Percentiles rank a stretch among this genome's conserved stretches.
These are phyloP conservation scores for Wasmannia auropunctata DNA, from an alignment of 1,140 invertebrate species.

Conservation along the genomic window DNA sequence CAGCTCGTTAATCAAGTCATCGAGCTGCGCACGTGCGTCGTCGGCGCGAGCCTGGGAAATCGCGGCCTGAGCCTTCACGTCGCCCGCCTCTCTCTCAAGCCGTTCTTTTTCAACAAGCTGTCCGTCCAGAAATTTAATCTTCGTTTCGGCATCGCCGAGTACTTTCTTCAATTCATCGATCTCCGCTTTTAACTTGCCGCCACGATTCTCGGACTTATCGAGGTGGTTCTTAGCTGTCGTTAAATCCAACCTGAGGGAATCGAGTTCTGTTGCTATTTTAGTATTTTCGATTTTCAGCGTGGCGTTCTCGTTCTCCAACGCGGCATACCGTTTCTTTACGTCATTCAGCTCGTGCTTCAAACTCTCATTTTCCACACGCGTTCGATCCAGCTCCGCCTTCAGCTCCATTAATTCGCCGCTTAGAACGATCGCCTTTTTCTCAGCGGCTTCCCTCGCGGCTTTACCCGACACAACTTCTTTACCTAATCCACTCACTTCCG, in stretches of 20 bases:
- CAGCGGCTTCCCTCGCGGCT: conserved; percentile 41
- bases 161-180: conserved; percentile 56
- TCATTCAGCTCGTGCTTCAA: conserved; percentile 39
- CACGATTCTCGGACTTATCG: conserved; percentile 14
- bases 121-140: conserved; percentile 44
- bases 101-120: conserved; percentile 57
- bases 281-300: conserved; percentile 15
- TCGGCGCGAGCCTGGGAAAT: conserved; percentile 24
- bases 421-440: conserved; percentile 49
- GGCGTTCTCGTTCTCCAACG: neutral
- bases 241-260: conserved; percentile 35
- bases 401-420: conserved; percentile 62
- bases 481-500: conserved; percentile 48
- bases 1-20: conserved; percentile 41
- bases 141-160: conserved; percentile 14
- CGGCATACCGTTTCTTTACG: conserved; percentile 1
- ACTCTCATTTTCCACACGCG: conserved; percentile 52
- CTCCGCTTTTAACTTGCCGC: conserved; percentile 38
- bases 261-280: conserved; percentile 27
- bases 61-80: neutral
- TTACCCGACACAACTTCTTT: conserved; percentile 50
- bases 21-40: conserved; percentile 20
- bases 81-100: conserved; percentile 22
- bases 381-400: conserved; percentile 54
- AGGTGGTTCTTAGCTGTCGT: conserved; percentile 36